A percentile compares a stretch with the other conserved stretches of the same genome.
phyloP scores from a whole-genome alignment of 1,140 invertebrate genomes.

The Dysdera silvatica region DNA sequence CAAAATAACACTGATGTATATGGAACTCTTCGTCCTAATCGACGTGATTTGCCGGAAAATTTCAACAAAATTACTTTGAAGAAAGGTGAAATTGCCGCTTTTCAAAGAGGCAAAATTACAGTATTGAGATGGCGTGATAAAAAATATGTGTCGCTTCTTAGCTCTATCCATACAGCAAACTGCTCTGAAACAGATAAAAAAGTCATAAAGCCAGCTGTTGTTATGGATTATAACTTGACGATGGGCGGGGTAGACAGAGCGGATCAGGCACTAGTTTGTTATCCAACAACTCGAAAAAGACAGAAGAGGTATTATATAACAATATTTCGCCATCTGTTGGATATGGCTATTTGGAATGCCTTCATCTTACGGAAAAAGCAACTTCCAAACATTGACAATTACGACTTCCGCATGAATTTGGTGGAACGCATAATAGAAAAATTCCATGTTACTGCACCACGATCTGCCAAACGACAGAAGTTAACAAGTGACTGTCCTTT shows the following conservation, averaged over 20 bases:
- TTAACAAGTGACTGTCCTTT: neutral
- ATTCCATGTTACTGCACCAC: neutral
- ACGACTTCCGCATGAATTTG: neutral
- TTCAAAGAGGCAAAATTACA: neutral
- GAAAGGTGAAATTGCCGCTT: neutral
- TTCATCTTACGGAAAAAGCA: conserved; percentile 2
- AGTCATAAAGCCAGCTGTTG: neutral
- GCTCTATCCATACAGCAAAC: neutral
- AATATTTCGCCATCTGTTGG: neutral
- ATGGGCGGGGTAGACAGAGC: neutral
- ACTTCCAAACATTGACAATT: neutral
- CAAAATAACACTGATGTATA: neutral
- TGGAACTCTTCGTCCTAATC: neutral
- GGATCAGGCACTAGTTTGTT: neutral
- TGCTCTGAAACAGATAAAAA: neutral
- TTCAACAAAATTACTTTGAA: neutral
- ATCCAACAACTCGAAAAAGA: neutral
- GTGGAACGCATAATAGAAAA: conserved; percentile 1
- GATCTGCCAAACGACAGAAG: neutral
- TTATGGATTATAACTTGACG: neutral
- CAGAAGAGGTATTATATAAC: neutral
- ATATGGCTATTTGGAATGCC: conserved; percentile 2
- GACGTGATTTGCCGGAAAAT: neutral
- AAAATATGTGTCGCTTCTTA: neutral
- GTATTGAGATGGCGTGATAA: neutral